These are phyloP conservation scores for Trogon surrucura DNA, from an alignment of 2,113 vertebrate genomes.

Conservation along the genomic window DNA sequence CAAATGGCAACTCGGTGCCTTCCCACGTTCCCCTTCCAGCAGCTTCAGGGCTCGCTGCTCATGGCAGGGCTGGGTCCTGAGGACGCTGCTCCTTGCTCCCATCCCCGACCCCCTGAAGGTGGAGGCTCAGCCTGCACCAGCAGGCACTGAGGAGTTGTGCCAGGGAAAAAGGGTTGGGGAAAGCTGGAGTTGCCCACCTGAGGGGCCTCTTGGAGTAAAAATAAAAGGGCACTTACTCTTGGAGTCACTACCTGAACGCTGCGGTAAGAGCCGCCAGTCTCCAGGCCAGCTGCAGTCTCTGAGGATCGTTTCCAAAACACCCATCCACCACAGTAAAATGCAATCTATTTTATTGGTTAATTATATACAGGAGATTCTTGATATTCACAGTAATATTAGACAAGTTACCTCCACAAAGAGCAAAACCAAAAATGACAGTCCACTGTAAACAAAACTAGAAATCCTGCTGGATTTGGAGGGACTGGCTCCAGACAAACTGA, in stretches of 20 bases:
- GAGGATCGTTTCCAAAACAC: background rate
- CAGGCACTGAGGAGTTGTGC: background rate
- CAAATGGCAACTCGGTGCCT: fast-evolving
- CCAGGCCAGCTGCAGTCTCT: background rate
- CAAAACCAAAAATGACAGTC: slow-evolving; percentile 43
- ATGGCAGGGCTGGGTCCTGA: background rate
- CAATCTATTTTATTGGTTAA: slow-evolving; percentile 64
- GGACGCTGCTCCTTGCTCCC: background rate
- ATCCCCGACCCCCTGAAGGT: background rate
- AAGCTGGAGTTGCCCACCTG: background rate
- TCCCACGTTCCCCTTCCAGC: background rate
- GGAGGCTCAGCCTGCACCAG: too few species aligned
- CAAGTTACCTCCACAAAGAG: slow-evolving; percentile 14
- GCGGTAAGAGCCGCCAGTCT: background rate
- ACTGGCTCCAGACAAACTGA: slow-evolving; percentile 13
- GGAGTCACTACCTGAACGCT: background rate
- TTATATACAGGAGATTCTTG: slow-evolving; percentile 55
- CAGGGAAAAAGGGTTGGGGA: background rate
- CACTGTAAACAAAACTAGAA: slow-evolving; percentile 41
- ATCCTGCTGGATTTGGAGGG: background rate
- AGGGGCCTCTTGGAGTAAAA: background rate
- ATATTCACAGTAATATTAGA: slow-evolving; percentile 30
- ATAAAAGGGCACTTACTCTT: too few species aligned
- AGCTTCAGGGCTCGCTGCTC: background rate
- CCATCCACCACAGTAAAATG: slow-evolving; percentile 12